Percentiles rank a stretch among this genome's conserved stretches.
Conservation (phyloP, 2,797 vertebrate genomes). For the Pogonophryne albipinna region DNA sequence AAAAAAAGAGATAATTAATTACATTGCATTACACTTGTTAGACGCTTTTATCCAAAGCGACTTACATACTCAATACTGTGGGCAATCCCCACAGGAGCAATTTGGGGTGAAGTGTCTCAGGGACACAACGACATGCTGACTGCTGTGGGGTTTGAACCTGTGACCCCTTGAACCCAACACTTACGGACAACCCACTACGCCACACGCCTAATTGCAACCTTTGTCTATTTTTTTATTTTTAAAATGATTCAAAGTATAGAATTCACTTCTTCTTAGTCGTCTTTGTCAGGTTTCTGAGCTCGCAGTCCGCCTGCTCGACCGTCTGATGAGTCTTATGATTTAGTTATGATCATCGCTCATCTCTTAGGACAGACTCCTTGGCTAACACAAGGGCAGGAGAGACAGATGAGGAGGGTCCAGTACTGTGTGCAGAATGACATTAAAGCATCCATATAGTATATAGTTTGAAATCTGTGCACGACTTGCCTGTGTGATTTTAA, state of each 20-base stretch:
- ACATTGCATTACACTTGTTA: too few relatives aligned
- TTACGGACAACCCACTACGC: too few relatives aligned
- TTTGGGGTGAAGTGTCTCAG: too few relatives aligned
- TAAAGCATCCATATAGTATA: not conserved
- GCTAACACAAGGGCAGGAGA: slow-evolving; percentile 10
- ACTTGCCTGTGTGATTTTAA: slow-evolving; percentile 30
- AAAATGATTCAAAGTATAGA: not conserved
- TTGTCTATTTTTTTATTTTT: not conserved
- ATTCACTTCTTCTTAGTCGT: slow-evolving; percentile 36
- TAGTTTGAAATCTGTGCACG: not conserved
- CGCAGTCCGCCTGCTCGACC: slow-evolving; percentile 23
- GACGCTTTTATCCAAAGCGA: too few relatives aligned
- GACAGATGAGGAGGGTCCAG: not conserved
- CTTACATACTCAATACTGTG: too few relatives aligned
- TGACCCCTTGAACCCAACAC: too few relatives aligned
- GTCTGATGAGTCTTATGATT: slow-evolving; percentile 47
- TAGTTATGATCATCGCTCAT: slow-evolving; percentile 26
- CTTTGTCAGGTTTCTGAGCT: slow-evolving; percentile 20
- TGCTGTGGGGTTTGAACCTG: too few relatives aligned
- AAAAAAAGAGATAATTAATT: not conserved
- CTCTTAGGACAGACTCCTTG: not conserved
- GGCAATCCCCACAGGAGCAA: too few relatives aligned
- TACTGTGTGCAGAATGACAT: not conserved
- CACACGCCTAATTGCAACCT: not conserved
- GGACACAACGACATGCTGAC: too few relatives aligned